Evolutionary conservation across 1,140 invertebrate species (phyloP), one percentile per base, ranked within the genome.

Genomic region (Anagrus nilaparvatae): DNA sequence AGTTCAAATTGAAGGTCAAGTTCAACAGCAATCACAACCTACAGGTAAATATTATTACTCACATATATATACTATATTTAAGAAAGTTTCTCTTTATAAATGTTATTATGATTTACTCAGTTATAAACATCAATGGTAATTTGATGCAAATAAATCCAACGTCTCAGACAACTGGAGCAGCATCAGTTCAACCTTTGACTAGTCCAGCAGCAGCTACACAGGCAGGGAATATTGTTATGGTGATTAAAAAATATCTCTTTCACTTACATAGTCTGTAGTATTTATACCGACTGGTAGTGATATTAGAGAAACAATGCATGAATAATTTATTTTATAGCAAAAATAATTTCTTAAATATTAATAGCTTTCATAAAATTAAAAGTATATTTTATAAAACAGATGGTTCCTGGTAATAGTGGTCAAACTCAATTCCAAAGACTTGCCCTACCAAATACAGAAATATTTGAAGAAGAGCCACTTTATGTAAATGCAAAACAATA

Each of bases 401-500:
- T 82, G 74, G 73, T 82, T 19, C 78, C 77, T 40, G 72, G 75
- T 43, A 70, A 70, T 35, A 76, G 75, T 44, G 70, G 66, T 39
- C 63, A 59, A 45, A 53, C 55, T 24, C 76, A 76, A 49, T 74
- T 77, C 35, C 78, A 80, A 58, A 64, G 80, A 53, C 74, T 84
- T 40, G 81, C 75, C 43, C 67, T 77, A 40, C 74, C 74, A 33
- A 71, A 58, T 47, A 75, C 79, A 1, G 87, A 87, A 62, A 37
- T 41, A 24, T 71, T 89, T 40, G 87, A 92, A 65, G 90, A 95
- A 61, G 90, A 96, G 57, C 89, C 92, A 2, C 63, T 98, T 6
- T 99, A 97, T 67, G 96, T 99, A 0, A 99, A 98, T 74, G 93
- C 93, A n/a, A 94, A 95, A 60, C 96, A 99, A 59, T 96, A 96